Evolutionary conservation across 2,888 invertebrate genomes (phyloP), one percentile per base, ranked within the genome.

Genomic region (Zygothrica quintamaculata): DNA sequence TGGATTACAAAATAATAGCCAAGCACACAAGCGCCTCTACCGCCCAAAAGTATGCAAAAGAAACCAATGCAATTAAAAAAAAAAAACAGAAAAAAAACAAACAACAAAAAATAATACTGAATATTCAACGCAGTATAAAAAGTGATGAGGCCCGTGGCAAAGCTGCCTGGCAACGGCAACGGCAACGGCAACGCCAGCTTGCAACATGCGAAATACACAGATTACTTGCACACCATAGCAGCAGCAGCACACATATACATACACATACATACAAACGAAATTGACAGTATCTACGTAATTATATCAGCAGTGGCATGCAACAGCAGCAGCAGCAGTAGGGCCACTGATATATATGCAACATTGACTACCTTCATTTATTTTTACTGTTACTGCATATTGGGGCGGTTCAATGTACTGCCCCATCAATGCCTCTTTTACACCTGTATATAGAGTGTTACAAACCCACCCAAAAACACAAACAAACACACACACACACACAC

Each of bases 231-330:
- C 34, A 33, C 12, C 53, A 53, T 22, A 37, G 58, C n/a, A n/a
- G n/a, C n/a, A 33, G 67, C 58, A 48, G 8, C 29, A 11, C 3
- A 47, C 36, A 33, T 48, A 31, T 46, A 42, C 39, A 61, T 48
- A 52, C 40, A 46, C 50, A 60, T 39, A 56, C 60, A 59, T 39
- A 52, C 53, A 22, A 39, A 58, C 55, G 73, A 84, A 87, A 88
- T 88, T 88, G 88, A 88, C 88, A 88, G 87, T 88, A 88, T 88
- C 89, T 67, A 68, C 70, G 88, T 88, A 88, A 88, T 88, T 88
- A 88, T 89, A 89, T 88, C 88, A 74, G 70, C 81, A 65, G 80
- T 68, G 64, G 50, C n/a, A n/a, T n/a, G n/a, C n/a, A n/a, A n/a
- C 88, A 74, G 70, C 81, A 65, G 80, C 67, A 61, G 50, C 79